phyloP scores from a whole-genome alignment of 1,140 invertebrate species.

The Chionoecetes opilio region DNA sequence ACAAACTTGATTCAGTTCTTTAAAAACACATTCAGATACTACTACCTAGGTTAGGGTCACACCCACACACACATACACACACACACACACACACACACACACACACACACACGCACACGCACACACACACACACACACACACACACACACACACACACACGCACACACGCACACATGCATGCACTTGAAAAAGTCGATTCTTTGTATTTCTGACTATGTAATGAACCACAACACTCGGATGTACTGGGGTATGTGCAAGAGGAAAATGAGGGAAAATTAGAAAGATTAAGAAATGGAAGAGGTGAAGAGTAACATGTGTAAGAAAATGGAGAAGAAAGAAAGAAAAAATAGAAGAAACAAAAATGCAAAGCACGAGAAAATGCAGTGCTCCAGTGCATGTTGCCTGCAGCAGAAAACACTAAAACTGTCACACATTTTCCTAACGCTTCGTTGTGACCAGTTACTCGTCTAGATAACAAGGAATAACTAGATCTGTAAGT shows the following conservation, averaged over 20 bases:
- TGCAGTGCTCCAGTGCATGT: background rate
- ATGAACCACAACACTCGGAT: no score
- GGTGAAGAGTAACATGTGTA: no score
- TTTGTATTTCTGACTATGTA: no score
- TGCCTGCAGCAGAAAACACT: background rate
- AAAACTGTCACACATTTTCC: conserved; percentile 3
- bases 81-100: conserved; percentile 36
- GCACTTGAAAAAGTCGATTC: no score
- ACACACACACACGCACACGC: conserved; percentile 55
- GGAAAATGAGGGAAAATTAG: background rate
- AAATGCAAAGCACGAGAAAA: background rate
- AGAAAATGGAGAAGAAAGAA: background rate
- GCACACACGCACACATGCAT: no score
- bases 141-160: conserved; percentile 43
- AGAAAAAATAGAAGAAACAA: background rate
- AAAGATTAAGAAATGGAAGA: background rate
- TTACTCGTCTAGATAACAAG: background rate
- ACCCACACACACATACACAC: background rate
- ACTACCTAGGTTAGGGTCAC: no score
- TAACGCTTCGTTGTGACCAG: background rate
- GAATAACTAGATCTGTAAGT: conserved; percentile 17
- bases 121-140: conserved; percentile 53
- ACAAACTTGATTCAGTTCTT: no score
- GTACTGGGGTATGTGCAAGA: background rate
- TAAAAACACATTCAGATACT: no score